Conservation (phyloP, 2,888 invertebrate species). For the Sinotaia quadrata region DNA sequence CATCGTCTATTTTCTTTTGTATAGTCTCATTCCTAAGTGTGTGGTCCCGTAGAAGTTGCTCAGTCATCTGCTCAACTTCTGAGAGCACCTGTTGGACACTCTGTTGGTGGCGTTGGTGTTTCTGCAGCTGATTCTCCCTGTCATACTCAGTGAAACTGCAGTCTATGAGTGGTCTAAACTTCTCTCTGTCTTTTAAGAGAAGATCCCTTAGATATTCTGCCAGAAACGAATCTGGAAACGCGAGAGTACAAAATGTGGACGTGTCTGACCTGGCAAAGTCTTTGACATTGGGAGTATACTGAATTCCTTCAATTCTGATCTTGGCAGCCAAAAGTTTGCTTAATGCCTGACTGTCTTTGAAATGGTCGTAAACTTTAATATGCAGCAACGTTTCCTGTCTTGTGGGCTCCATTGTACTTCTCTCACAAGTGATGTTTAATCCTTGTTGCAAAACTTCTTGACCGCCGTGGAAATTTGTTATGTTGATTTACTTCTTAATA, state of each 20-base stretch:
- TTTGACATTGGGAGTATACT: not conserved
- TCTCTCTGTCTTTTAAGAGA: not conserved
- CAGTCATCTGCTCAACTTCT: constrained; percentile 9
- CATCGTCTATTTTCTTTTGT: constrained; percentile 1
- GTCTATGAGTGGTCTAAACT: not conserved
- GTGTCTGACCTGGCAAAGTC: not conserved
- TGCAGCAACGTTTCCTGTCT: not conserved
- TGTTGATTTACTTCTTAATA: too few relatives aligned
- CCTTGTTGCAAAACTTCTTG: too few relatives aligned
- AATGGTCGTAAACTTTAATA: not conserved
- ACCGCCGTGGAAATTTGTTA: too few relatives aligned
- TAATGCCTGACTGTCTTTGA: not conserved
- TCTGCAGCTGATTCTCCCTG: not conserved
- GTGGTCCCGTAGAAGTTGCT: not conserved
- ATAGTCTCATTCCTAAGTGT: not conserved
- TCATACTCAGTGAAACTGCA: not conserved
- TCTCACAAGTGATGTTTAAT: too few relatives aligned
- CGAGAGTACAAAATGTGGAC: not conserved
- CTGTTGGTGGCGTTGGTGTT: not conserved
- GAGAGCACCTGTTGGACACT: not conserved
- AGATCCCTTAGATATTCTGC: not conserved
- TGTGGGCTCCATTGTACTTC: too few relatives aligned
- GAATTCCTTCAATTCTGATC: not conserved
- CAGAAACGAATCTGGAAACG: not conserved
- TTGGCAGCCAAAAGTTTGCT: not conserved